Evolutionary conservation across 2,888 invertebrate species (phyloP).

Genomic region (Hypomecis atomaria): DNA sequence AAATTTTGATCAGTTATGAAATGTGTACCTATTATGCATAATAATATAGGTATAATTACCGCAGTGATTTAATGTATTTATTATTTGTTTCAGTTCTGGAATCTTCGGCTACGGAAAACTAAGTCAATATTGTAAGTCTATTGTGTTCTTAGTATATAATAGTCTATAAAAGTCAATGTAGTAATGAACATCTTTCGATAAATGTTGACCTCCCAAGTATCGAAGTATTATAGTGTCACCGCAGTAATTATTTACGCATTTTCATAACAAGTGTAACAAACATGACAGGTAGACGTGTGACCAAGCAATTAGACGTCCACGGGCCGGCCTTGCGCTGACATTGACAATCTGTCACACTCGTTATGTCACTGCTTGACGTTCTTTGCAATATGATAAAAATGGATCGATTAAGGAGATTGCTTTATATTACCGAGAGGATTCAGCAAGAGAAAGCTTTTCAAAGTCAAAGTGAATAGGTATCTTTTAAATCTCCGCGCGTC

Average conservation of each 20-base stretch:
- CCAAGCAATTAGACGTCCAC: slow-evolving; percentile 40
- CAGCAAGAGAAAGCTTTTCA: no score
- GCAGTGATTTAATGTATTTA: slow-evolving; percentile 1
- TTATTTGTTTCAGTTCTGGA: slow-evolving; percentile 48
- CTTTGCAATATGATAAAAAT: slow-evolving; percentile 11
- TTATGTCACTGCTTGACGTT: slow-evolving; percentile 42
- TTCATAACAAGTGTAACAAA: slow-evolving; percentile 10
- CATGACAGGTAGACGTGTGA: slow-evolving; percentile 21
- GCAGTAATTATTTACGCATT: slow-evolving; percentile 4
- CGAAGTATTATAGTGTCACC: background rate
- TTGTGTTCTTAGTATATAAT: no score
- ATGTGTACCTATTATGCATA: no score
- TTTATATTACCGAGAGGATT: no score
- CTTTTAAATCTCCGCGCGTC: no score
- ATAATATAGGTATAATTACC: background rate
- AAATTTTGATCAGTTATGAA: no score
- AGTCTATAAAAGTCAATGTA: no score
- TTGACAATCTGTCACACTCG: slow-evolving; percentile 48
- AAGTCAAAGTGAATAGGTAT: no score
- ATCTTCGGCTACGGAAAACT: slow-evolving; percentile 48
- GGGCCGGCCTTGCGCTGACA: slow-evolving; percentile 44
- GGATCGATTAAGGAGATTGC: background rate
- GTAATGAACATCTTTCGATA: background rate
- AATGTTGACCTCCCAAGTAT: background rate
- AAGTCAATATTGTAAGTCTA: slow-evolving; percentile 54